A percentile compares a stretch with the other conserved stretches of the same genome.
These are phyloP conservation scores for Pristis pectinata DNA, from an alignment of 2,797 vertebrate genomes.

Conservation along the genomic window DNA sequence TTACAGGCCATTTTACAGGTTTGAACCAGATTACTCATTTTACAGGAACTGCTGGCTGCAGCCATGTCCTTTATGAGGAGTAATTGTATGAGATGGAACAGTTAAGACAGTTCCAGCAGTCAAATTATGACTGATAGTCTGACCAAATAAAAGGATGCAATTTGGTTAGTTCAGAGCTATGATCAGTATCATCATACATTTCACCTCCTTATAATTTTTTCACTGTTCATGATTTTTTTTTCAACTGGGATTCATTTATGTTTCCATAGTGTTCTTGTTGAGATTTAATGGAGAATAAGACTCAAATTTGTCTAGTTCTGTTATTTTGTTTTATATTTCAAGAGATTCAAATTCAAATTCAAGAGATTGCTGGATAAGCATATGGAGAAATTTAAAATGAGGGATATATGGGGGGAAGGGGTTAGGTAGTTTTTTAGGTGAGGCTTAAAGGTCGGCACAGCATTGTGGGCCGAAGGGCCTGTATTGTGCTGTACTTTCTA, in stretches of 20 bases:
- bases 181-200: conserved; percentile 3
- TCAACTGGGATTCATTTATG: not conserved
- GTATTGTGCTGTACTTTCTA: no score
- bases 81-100: not conserved
- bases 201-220: not conserved
- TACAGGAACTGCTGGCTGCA: not conserved
- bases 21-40: not conserved
- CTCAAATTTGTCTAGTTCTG: not conserved
- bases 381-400: no score
- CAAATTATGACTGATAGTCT: not conserved
- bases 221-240: not conserved
- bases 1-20: not conserved
- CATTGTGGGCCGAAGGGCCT: no score
- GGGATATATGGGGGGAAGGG: no score
- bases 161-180: not conserved
- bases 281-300: not conserved
- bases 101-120: not conserved
- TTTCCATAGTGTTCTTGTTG: not conserved
- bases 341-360: no score
- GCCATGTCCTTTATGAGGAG: not conserved
- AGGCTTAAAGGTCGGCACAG: no score
- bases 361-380: no score
- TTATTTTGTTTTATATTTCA: not conserved
- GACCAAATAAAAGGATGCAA: not conserved
- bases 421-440: no score